These are phyloP conservation scores for Sesia bembeciformis DNA, from an alignment of 2,888 invertebrate genomes.

Conservation along the genomic window DNA sequence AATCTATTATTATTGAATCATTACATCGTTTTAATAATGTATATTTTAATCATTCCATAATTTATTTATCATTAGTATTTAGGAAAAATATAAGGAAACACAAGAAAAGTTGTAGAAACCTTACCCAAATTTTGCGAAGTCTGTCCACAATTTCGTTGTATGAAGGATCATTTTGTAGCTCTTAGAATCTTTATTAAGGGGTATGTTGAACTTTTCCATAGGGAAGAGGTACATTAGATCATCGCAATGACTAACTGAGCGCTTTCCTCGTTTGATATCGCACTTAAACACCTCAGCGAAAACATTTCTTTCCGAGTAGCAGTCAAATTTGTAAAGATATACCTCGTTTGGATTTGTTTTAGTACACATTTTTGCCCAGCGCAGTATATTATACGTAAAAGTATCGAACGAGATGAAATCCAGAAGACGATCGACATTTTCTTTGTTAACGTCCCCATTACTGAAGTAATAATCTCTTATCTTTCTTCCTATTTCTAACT, in stretches of 20 bases:
- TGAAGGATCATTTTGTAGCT: conserved; percentile 22
- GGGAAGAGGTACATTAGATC: conserved; percentile 27
- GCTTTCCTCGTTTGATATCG: conserved; percentile 9
- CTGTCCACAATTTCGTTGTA: conserved; percentile 28
- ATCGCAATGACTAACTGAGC: conserved; percentile 19
- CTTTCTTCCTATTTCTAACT: background rate
- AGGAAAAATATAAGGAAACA: too few species aligned
- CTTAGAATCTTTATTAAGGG: conserved; percentile 14
- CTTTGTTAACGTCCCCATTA: conserved; percentile 9
- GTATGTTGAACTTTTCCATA: conserved; percentile 8
- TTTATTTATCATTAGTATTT: too few species aligned
- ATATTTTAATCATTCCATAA: too few species aligned
- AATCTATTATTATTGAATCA: too few species aligned
- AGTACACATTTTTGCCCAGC: conserved; percentile 18
- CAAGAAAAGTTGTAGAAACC: conserved; percentile 3
- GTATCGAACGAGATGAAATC: conserved; percentile 17
- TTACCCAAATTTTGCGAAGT: conserved; percentile 35
- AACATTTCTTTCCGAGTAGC: conserved; percentile 26
- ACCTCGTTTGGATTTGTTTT: conserved; percentile 16
- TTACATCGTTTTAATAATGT: too few species aligned
- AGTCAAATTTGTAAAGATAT: conserved; percentile 32
- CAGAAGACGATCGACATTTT: conserved; percentile 15
- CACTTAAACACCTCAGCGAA: conserved; percentile 5
- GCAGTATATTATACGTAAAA: conserved; percentile 16
- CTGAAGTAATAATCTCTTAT: conserved; percentile 12